Evolutionary conservation across 2,888 invertebrate species (phyloP), one percentile per base, ranked within the genome.

Genomic region (Eulithis prunata): DNA sequence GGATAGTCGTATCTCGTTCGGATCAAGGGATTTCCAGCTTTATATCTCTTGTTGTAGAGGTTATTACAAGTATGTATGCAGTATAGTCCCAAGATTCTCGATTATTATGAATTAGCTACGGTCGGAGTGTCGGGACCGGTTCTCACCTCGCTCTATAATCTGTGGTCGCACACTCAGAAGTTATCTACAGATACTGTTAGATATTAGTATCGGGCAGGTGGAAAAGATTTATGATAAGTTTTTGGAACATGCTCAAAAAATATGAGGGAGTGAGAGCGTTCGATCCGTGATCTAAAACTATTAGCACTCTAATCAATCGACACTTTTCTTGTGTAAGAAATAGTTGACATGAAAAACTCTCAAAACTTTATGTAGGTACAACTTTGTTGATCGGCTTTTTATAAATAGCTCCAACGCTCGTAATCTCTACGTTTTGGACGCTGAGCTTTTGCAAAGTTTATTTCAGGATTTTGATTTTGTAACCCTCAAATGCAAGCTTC

Each of bases 61-160:
- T 64, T 4, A 41, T 51, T 36, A 21, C 11, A 49, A 71, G 73
- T 72, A 21, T 21, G 21, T 64, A 71, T 67, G 73, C 71, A 60
- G 69, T 76, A 83, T 81, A 79, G 80, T 83, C 83, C 79, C 80
- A 82, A 81, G 69, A 70, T 64, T 75, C 71, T 76, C 79, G 85
- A 85, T 86, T 86, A 88, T 87, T 87, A 87, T 81, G 85, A 85
- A 88, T 88, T 87, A 85, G 85, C 78, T 73, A 79, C 85, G 85
- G 77, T 83, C 66, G 70, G 69, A 68, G 72, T 75, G 62, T 67
- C 64, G 64, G 57, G 70, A 71, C 70, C 72, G 72, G 72, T 70
- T 62, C 55, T 57, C 66, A 47, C 66, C 43, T 52, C 45, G 47
- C 49, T 38, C 52, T 55, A 38, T 53, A 51, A 46, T 63, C 57